phyloP scores from a whole-genome alignment of 2,113 vertebrate genomes.

The Cryptotis parvus region DNA sequence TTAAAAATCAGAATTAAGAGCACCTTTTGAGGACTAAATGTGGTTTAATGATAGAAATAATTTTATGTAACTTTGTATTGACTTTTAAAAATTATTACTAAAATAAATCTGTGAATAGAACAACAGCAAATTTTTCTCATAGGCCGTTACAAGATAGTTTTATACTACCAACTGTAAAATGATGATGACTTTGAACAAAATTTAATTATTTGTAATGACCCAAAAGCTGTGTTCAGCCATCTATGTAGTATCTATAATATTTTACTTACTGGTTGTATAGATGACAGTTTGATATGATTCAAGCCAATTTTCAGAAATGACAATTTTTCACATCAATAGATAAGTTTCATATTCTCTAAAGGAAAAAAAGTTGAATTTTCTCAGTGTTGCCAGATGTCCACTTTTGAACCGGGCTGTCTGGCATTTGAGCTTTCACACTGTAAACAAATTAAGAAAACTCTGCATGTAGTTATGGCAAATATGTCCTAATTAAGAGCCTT shows the following conservation, averaged over 20 bases:
- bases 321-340: not conserved
- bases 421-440: slow-evolving; percentile 3
- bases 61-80: not conserved
- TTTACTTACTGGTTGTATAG: not conserved
- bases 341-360: not conserved
- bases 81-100: not conserved
- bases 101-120: not conserved
- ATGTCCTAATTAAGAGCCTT: not conserved
- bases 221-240: not conserved
- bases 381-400: not conserved
- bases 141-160: not conserved
- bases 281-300: not conserved
- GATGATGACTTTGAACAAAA: not conserved
- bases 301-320: slow-evolving; percentile 9
- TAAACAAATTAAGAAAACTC: not conserved
- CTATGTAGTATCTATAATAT: not conserved
- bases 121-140: not conserved
- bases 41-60: not conserved
- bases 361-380: not conserved
- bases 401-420: not conserved
- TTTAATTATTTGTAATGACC: not conserved
- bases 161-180: not conserved
- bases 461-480: not conserved
- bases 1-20: not conserved
- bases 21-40: not conserved